phyloP scores from a whole-genome alignment of 2,113 vertebrate species.

The Ceyx cyanopectus region DNA sequence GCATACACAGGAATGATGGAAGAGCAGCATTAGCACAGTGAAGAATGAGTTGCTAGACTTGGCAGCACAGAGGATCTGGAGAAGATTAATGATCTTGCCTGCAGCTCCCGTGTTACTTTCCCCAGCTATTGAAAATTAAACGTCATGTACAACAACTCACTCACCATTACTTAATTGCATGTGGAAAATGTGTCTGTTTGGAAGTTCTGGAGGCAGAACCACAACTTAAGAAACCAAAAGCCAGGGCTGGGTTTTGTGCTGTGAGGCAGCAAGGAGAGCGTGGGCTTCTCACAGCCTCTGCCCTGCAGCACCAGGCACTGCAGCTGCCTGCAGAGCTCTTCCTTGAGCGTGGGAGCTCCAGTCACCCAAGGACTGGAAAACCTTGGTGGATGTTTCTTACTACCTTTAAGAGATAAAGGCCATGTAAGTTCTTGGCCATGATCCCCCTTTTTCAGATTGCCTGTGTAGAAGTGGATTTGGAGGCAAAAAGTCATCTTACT shows the following conservation, averaged over 20 bases:
- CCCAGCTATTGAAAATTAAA: slow-evolving; percentile 63
- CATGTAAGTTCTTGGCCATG: background rate
- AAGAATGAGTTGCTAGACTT: slow-evolving; percentile 72
- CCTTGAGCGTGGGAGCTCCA: background rate
- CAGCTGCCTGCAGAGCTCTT: background rate
- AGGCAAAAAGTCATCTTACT: background rate
- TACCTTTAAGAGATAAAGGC: accelerated
- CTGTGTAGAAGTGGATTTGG: background rate
- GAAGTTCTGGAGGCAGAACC: slow-evolving; percentile 53
- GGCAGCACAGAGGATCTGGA: slow-evolving; percentile 64
- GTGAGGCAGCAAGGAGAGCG: background rate
- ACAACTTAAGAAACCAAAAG: slow-evolving; percentile 1
- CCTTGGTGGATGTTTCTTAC: background rate
- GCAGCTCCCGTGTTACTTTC: slow-evolving; percentile 51
- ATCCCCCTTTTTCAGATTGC: background rate
- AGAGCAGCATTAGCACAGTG: slow-evolving; percentile 43
- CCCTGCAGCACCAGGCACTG: background rate
- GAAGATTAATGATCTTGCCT: slow-evolving; percentile 70
- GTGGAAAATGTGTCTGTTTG: slow-evolving; percentile 57
- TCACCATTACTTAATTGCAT: slow-evolving; percentile 70
- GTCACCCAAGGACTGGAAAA: background rate
- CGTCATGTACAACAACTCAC: slow-evolving; percentile 40
- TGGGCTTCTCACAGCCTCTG: background rate
- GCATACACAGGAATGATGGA: slow-evolving; percentile 29
- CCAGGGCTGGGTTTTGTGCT: background rate